A percentile compares a stretch with the other conserved stretches of the same genome.
Conservation (phyloP, 2,888 invertebrate species). For the Cosmia pyralina region DNA sequence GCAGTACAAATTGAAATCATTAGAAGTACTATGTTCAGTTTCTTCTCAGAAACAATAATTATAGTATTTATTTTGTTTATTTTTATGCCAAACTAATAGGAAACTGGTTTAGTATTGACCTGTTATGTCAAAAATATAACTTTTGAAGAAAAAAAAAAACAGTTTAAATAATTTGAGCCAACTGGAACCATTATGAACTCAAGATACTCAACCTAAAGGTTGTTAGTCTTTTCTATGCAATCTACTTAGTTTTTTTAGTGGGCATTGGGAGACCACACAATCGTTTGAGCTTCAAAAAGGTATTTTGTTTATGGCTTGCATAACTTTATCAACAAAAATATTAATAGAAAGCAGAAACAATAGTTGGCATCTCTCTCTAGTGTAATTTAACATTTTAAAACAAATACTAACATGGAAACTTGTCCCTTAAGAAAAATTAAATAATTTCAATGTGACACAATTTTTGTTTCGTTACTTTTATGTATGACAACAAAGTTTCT, state of each 20-base stretch:
- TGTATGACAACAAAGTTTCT: no score
- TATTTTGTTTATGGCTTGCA: not conserved
- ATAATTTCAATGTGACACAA: not conserved
- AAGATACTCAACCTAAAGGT: slow-evolving; percentile 7
- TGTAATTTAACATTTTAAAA: not conserved
- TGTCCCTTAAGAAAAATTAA: not conserved
- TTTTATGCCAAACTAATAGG: not conserved
- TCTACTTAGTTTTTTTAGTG: not conserved
- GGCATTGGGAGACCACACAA: not conserved
- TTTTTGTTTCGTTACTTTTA: slow-evolving; percentile 2
- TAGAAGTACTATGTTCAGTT: not conserved
- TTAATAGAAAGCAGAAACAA: not conserved
- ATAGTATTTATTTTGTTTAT: not conserved
- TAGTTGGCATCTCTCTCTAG: not conserved
- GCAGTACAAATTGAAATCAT: not conserved
- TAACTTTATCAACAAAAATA: not conserved
- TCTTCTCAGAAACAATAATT: not conserved
- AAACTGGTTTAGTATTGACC: not conserved
- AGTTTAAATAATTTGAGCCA: not conserved
- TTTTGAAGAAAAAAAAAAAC: not conserved
- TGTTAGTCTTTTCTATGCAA: not conserved
- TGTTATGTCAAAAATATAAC: not conserved
- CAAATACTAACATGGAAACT: not conserved
- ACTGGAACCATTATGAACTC: not conserved
- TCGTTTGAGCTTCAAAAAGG: not conserved